These are phyloP conservation scores for Larimichthys polyactis DNA, from an alignment of 2,113 vertebrate species.

Conservation along the genomic window DNA sequence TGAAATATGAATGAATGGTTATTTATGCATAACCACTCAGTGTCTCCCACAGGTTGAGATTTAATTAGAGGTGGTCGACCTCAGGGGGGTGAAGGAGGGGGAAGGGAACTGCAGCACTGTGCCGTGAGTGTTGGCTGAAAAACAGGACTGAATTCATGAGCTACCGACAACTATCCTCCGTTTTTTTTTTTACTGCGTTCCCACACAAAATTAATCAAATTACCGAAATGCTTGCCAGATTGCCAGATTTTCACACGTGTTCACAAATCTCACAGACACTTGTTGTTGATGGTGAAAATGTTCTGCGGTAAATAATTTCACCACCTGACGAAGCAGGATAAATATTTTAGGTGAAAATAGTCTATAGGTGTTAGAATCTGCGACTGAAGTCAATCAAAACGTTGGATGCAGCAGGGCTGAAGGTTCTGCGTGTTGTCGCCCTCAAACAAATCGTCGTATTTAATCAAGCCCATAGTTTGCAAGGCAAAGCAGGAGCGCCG, in stretches of 20 bases:
- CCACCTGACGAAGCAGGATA: not conserved
- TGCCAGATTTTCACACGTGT: not conserved
- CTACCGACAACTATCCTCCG: not conserved
- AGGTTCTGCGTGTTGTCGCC: slow-evolving; percentile 24
- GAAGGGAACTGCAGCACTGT: not conserved
- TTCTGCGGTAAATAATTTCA: not conserved
- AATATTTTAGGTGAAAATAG: not conserved
- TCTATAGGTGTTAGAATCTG: not conserved
- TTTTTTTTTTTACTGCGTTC: not conserved
- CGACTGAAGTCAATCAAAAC: slow-evolving; percentile 11
- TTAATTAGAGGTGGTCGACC: slow-evolving; percentile 56
- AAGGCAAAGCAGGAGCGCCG: slow-evolving; percentile 63
- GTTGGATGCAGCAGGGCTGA: not conserved
- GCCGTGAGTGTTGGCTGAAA: not conserved
- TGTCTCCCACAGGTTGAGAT: slow-evolving; percentile 52
- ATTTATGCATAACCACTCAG: slow-evolving; percentile 41
- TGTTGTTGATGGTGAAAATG: too few species aligned
- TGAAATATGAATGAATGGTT: slow-evolving; percentile 63
- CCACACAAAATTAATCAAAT: not conserved
- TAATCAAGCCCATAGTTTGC: slow-evolving; percentile 58
- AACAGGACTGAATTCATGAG: slow-evolving; percentile 7
- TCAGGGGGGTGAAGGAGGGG: not conserved
- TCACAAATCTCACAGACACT: not conserved
- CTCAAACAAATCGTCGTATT: slow-evolving; percentile 58
- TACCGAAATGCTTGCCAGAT: not conserved